Conservation (phyloP, 2,888 invertebrate species). For the Erynnis tages region DNA sequence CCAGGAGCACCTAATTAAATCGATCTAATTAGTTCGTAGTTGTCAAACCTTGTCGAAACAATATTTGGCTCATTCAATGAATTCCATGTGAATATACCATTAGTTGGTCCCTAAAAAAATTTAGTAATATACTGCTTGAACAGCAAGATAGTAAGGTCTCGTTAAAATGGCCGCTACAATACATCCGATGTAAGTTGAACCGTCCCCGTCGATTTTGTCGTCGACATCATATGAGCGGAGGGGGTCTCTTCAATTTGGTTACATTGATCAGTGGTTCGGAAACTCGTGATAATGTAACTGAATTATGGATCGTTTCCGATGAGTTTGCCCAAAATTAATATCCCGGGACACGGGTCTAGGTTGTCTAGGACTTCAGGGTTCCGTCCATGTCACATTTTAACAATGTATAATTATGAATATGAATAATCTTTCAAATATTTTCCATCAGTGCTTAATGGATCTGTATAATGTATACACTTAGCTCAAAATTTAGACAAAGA, state of each 20-base stretch:
- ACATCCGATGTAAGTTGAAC: constrained; percentile 5
- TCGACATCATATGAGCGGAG: constrained; percentile 11
- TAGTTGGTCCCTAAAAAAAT: not conserved
- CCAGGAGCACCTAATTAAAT: too few species aligned
- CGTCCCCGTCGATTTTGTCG: constrained; percentile 36
- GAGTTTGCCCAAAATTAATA: constrained; percentile 39
- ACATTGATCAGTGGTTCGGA: constrained; percentile 58
- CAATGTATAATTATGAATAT: too few species aligned
- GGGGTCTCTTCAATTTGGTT: constrained; percentile 47
- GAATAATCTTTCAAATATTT: too few species aligned
- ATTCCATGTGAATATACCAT: too few species aligned
- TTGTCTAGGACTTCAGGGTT: too few species aligned
- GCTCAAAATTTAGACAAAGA: too few species aligned
- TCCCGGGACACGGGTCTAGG: not conserved
- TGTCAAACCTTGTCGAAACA: too few species aligned
- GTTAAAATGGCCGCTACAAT: constrained; percentile 40
- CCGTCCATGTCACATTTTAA: not conserved
- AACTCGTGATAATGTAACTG: constrained; percentile 65
- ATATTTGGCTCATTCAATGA: too few species aligned
- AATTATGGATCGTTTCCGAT: constrained; percentile 54
- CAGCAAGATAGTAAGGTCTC: constrained; percentile 37
- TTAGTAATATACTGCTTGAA: not conserved
- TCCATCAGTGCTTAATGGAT: too few species aligned
- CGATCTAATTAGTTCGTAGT: too few species aligned
- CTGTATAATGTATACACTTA: too few species aligned